Base-by-base conservation (phyloP, 2,888 invertebrate genomes). In the Mamestra brassicae region DNA sequence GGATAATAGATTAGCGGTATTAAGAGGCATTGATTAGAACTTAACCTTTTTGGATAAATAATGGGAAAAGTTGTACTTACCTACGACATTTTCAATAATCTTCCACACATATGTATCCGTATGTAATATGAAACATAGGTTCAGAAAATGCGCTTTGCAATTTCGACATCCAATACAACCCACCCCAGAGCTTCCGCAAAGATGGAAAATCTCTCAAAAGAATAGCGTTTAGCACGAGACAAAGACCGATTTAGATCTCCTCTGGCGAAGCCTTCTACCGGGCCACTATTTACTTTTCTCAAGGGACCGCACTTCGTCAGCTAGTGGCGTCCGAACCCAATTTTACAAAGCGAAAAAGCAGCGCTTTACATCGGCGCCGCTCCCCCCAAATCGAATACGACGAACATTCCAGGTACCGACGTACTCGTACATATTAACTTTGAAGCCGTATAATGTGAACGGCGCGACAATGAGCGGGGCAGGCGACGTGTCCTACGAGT, bases 151-250 rank as follows among this genome's bases (percentile, higher is more conserved):
- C 89, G 80, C 87, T 88, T 80, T 92, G 90, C 91, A 92, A 93
- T 94, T 94, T 92, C 90, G 79, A 91, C 90, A 88, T 93, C 90
- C 93, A 93, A 94, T 93, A 94, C 93, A 94, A 93, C 93, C 90
- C 91, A 88, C 89, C 87, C 87, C 88, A 90, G 85, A 92, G 92
- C 90, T 91, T 92, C 92, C 88, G 91, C 92, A 94, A 94, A 94
- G 93, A 94, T 94, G 92, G 92, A 91, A 94, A 96, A 95, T 95
- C 95, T 95, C 94, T 94, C 95, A 95, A 96, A 95, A 95, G 95
- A 93, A 93, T 94, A 92, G 93, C 93, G 94, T 95, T 95, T 94
- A 95, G 94, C 90, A 91, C 92, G 92, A 96, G 95, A 95, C 95
- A 95, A 95, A 96, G 95, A 93, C 92, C 94, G 94, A 95, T 94